These are phyloP conservation scores for Sylvietta virens DNA, from an alignment of 2,113 vertebrate species.

Conservation along the genomic window DNA sequence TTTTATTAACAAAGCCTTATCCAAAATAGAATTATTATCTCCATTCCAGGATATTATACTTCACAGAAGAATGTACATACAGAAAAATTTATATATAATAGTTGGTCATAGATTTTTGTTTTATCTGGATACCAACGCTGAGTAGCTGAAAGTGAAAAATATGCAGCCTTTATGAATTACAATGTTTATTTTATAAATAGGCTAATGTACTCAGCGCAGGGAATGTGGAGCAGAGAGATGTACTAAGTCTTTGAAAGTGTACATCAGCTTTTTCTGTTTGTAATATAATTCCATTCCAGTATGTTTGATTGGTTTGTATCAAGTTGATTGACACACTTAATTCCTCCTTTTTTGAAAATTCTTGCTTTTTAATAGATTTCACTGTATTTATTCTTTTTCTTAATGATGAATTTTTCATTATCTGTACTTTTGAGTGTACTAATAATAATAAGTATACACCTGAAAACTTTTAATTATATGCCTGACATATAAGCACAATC, in stretches of 20 bases:
- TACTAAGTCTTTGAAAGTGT: neutral
- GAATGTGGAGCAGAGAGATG: neutral
- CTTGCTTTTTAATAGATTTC: neutral
- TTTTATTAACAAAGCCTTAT: neutral
- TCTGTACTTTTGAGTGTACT: neutral
- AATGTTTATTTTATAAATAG: neutral
- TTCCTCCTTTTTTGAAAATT: neutral
- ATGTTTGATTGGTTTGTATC: neutral
- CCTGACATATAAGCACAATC: neutral
- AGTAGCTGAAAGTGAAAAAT: neutral
- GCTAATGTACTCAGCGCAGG: neutral
- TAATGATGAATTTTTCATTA: neutral
- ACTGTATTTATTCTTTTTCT: neutral
- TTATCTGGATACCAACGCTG: neutral
- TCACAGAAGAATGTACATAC: neutral
- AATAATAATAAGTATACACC: neutral
- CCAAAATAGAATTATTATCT: neutral
- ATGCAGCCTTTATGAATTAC: neutral
- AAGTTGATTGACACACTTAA: neutral
- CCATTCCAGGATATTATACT: neutral
- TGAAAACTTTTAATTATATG: neutral
- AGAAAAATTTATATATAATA: neutral
- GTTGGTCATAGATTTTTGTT: neutral
- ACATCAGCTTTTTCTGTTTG: neutral
- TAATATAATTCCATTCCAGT: neutral